These are phyloP conservation scores for Heliothis peltigera DNA, from an alignment of 2,888 invertebrate species.

Conservation along the genomic window DNA sequence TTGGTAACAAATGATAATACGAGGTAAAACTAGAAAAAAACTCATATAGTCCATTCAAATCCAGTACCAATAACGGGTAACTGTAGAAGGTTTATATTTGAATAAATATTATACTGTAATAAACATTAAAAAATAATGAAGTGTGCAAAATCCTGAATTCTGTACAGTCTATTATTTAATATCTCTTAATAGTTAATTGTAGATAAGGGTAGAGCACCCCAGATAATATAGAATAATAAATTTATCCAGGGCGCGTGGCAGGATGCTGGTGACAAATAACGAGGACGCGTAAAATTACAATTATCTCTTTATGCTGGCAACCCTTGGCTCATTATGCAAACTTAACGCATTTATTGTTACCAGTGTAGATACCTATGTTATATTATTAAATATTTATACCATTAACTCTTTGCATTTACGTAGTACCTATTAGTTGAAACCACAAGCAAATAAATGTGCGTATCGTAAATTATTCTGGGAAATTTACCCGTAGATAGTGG, in stretches of 20 bases:
- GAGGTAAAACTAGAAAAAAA: too few relatives aligned
- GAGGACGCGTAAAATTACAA: conserved; percentile 87
- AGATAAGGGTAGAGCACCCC: conserved; percentile 83
- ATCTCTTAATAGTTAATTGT: conserved; percentile 76
- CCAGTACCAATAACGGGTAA: too few relatives aligned
- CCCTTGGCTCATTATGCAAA: conserved; percentile 87
- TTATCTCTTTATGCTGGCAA: conserved; percentile 82
- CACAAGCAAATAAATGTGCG: conserved; percentile 31
- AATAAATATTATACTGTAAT: conserved; percentile 4
- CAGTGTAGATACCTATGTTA: conserved; percentile 55
- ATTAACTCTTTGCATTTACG: conserved; percentile 38
- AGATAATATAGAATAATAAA: conserved; percentile 86
- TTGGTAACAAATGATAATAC: too few relatives aligned
- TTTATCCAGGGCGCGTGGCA: conserved; percentile 84
- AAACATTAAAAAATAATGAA: conserved; percentile 38
- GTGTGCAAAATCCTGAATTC: conserved; percentile 55
- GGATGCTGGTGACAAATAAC: conserved; percentile 90
- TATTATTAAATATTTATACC: conserved; percentile 30
- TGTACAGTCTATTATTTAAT: conserved; percentile 76
- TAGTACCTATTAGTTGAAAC: conserved; percentile 50
- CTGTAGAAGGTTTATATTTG: too few relatives aligned
- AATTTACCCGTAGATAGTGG: conserved; percentile 16
- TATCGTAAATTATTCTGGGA: conserved; percentile 36
- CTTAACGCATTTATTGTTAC: conserved; percentile 76
- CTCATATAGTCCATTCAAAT: too few relatives aligned